Conservation (phyloP, 2,797 vertebrate species). For the Chelon auratus region DNA sequence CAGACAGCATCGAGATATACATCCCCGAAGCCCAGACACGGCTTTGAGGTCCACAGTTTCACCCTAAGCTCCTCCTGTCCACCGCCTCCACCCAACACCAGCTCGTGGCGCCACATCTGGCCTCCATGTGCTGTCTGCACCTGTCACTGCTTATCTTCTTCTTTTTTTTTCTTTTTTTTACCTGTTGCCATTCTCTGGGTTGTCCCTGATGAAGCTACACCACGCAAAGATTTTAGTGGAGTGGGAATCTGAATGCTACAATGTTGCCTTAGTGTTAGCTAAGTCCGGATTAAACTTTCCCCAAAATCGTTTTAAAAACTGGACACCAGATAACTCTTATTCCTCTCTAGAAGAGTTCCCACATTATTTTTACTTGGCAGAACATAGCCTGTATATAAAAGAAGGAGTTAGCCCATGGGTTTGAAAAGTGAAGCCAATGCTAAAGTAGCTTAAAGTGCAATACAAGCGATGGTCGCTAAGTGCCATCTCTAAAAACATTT, state of each 20-base stretch:
- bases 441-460: too few relatives aligned
- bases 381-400: too few relatives aligned
- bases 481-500: too few relatives aligned
- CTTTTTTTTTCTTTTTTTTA: constrained; percentile 2
- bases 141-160: constrained; percentile 25
- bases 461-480: too few relatives aligned
- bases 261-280: not conserved
- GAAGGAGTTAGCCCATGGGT: too few relatives aligned
- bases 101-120: constrained; percentile 46
- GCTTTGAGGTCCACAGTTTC: constrained; percentile 88
- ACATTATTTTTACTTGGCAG: too few relatives aligned
- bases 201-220: constrained; percentile 60
- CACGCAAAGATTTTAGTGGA: constrained; percentile 53
- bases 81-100: constrained; percentile 56
- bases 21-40: constrained; percentile 99
- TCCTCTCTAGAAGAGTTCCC: constrained; percentile 8
- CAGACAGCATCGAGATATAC: constrained; percentile 99
- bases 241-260: constrained; percentile 3
- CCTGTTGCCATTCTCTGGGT: constrained; percentile 53
- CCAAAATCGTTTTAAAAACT: constrained; percentile 14
- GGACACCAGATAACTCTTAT: constrained; percentile 27
- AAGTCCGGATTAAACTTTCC: constrained; percentile 8
- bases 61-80: constrained; percentile 47
- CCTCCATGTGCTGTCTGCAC: constrained; percentile 32
- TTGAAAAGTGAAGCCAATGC: too few relatives aligned